Evolutionary conservation across 2,888 invertebrate genomes (phyloP).

Genomic region (Saturnia japonica): DNA sequence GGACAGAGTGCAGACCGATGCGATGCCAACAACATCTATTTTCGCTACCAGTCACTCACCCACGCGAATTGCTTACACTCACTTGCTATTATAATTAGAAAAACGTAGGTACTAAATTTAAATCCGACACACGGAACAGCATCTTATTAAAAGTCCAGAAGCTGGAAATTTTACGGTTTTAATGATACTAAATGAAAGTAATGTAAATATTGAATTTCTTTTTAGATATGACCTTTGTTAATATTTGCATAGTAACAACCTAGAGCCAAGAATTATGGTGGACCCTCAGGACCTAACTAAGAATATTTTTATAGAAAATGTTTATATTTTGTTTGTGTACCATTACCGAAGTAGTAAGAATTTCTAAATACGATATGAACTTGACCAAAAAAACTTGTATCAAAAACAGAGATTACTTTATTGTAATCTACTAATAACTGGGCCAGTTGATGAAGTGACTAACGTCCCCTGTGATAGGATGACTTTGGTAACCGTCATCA

Average conservation of each 20-base stretch:
- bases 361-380: too few relatives aligned
- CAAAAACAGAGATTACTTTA: too few relatives aligned
- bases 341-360: too few relatives aligned
- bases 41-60: constrained; percentile 62
- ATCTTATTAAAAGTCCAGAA: constrained; percentile 9
- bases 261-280: neutral
- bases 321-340: too few relatives aligned
- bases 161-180: neutral
- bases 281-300: too few relatives aligned
- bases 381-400: too few relatives aligned
- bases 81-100: constrained; percentile 78
- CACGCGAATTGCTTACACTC: constrained; percentile 79
- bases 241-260: neutral
- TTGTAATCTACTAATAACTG: too few relatives aligned
- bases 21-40: constrained; percentile 76
- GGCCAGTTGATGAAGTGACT: too few relatives aligned
- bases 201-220: neutral
- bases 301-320: too few relatives aligned
- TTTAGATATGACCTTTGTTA: too few relatives aligned
- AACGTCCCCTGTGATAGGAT: too few relatives aligned
- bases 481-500: too few relatives aligned
- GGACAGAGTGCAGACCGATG: constrained; percentile 48
- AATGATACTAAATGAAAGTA: constrained; percentile 17
- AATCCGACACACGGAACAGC: constrained; percentile 37
- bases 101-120: constrained; percentile 65